Base-by-base conservation (phyloP, 2,888 invertebrate species). In the Epinotia nisella region DNA sequence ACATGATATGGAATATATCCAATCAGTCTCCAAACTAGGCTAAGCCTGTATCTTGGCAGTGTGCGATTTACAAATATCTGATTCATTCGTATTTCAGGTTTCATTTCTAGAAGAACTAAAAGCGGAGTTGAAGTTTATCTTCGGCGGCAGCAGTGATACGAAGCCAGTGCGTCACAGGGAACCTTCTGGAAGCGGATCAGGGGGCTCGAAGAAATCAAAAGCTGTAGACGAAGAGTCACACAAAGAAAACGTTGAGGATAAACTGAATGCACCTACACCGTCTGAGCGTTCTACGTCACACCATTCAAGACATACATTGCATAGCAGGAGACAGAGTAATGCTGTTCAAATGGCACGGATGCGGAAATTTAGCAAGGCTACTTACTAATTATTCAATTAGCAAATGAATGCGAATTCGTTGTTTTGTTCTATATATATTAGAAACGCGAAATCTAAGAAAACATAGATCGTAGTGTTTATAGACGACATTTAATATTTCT, bases 51-150 rank as follows among this genome's bases (percentile, higher is more conserved):
- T n/a, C n/a, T n/a, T n/a, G n/a, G n/a, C n/a, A n/a, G n/a, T n/a
- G n/a, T n/a, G n/a, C n/a, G n/a, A n/a, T n/a, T n/a, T n/a, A n/a
- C n/a, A n/a, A n/a, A n/a, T n/a, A n/a, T 7, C 7, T 29, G 2
- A 13, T 13, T 53, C 4, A n/a, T 53, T 53, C 13, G 3, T 53
- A 62, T 87, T 89, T 10, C 83, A 96, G 95, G 92, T 95, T 9
- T 87, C 96, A 0, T 95, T 97, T 78, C 94, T 88, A 80, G 94
- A 95, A 59, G 96, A 96, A 77, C 83, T 97, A 10, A 89, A 92
- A 70, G 95, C 95, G n/a, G 97, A 97, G 85, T 80, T 97, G 53
- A 95, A 94, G 79, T 97, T 97, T 82, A 94, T 97, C 45, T 83
- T 96, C 0, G 95, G 95, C 82, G 97, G 96, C 79, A 95, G 95